Conservation (phyloP, 2,888 invertebrate genomes). For the Aleiodes testaceus region DNA sequence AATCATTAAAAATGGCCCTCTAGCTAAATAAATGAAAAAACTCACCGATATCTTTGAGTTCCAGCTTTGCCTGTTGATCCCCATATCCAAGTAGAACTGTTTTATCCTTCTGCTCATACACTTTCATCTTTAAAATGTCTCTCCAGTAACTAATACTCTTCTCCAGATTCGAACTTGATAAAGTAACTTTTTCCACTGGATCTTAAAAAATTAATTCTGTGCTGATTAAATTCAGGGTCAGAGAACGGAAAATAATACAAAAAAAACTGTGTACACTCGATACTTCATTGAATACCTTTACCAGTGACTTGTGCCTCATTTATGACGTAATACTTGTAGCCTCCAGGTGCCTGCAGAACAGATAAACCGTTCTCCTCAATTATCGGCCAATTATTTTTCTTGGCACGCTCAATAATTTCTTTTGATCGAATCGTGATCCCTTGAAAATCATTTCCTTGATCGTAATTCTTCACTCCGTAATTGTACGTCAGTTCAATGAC, state of each 20-base stretch:
- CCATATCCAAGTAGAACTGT: constrained; percentile 82
- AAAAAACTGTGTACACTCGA: constrained; percentile 21
- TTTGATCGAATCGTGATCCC: constrained; percentile 89
- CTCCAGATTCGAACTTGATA: constrained; percentile 85
- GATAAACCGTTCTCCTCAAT: constrained; percentile 77
- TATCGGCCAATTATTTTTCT: constrained; percentile 82
- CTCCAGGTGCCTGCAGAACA: constrained; percentile 90
- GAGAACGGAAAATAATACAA: not conserved
- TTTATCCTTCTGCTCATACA: constrained; percentile 79
- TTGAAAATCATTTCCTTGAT: constrained; percentile 92
- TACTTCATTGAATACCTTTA: constrained; percentile 75
- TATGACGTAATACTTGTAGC: constrained; percentile 89
- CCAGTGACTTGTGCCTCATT: constrained; percentile 81
- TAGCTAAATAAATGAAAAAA: too few species aligned
- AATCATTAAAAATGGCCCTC: not conserved
- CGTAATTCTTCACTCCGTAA: constrained; percentile 92
- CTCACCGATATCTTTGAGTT: constrained; percentile 82
- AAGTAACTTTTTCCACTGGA: constrained; percentile 85
- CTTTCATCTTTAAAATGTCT: constrained; percentile 82
- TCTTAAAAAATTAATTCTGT: constrained; percentile 73
- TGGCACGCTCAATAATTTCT: constrained; percentile 84
- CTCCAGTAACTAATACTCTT: constrained; percentile 90
- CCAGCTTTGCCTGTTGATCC: constrained; percentile 83
- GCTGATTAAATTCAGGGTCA: not conserved
- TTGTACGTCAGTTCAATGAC: constrained; percentile 98